These are phyloP conservation scores for Odontophorus gujanensis DNA, from an alignment of 2,113 vertebrate genomes.

Conservation along the genomic window DNA sequence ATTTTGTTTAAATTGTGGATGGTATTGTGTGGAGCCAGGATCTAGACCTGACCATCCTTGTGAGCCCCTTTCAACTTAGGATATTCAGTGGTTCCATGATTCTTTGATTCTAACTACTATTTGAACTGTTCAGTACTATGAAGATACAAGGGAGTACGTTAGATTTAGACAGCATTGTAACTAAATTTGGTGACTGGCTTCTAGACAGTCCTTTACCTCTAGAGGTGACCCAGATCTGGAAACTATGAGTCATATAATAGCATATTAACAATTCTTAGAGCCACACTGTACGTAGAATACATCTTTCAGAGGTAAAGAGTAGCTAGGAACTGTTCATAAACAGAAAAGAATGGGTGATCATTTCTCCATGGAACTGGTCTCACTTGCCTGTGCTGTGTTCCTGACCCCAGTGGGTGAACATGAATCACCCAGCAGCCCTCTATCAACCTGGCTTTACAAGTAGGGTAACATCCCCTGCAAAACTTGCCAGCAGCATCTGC, in stretches of 20 bases:
- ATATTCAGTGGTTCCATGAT: background rate
- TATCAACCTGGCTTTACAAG: background rate
- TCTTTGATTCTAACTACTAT: background rate
- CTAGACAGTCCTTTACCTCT: background rate
- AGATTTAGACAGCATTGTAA: background rate
- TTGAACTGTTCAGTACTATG: background rate
- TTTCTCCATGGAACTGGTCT: background rate
- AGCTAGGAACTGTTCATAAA: background rate
- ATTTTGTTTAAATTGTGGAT: background rate
- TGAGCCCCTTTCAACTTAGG: background rate
- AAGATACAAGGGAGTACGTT: background rate
- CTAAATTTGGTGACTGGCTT: background rate
- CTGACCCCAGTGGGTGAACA: background rate
- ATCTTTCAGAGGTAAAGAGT: background rate
- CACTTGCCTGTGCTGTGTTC: background rate
- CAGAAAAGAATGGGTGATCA: background rate
- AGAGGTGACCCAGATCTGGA: background rate
- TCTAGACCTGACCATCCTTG: background rate
- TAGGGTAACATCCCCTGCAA: background rate
- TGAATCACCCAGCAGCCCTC: fast-evolving
- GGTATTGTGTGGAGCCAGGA: background rate
- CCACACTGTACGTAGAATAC: background rate
- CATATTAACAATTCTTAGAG: background rate
- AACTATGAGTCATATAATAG: background rate
- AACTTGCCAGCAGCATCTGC: background rate